Evolutionary conservation across 2,888 invertebrate species (phyloP), one percentile per base, ranked within the genome.

Genomic region (Pandemis corylana): DNA sequence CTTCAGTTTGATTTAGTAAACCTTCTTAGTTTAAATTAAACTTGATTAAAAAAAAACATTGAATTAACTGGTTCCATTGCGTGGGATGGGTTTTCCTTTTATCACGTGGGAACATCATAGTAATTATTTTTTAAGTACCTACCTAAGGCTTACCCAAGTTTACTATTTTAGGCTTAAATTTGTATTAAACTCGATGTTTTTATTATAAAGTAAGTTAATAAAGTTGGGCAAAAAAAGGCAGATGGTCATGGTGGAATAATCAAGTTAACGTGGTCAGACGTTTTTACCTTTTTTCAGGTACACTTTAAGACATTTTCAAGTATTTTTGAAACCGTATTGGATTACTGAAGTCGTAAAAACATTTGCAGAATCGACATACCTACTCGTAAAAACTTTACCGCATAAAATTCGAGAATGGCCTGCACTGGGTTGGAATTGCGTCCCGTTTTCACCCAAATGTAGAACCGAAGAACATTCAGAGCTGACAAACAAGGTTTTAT

Each of bases 391-490:
- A 81, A 80, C 77, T 84, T 81, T 66, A 63, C 49, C 61, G 68
- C 77, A 76, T 83, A 81, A 82, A 82, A 80, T 76, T 80, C 77
- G 70, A 78, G 65, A 73, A 80, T 74, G 70, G 78, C 72, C 70
- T 77, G 77, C 74, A 20, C 64, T 56, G 56, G 56, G 51, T 42
- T 64, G 68, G 53, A 63, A 7, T 75, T 71, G 51, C 63, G 51
- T 71, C 63, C 51, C 13, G 63, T 46, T 63, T 56, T 46, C 28
- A 53, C 12, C 44, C 51, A 61, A 59, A 59, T 28, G 36, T n/a
- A 56, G 53, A 59, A 65, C 56, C 12, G 7, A 65, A 15, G n/a
- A 59, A 65, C 59, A 59, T 65, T 42, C 53, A 41, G 59, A 72
- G 36, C 61, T 64, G 59, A 68, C 65, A 69, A 63, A 61, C 44